These are phyloP conservation scores for Hozukius guyotensis DNA, from an alignment of 2,797 vertebrate genomes.

Conservation along the genomic window DNA sequence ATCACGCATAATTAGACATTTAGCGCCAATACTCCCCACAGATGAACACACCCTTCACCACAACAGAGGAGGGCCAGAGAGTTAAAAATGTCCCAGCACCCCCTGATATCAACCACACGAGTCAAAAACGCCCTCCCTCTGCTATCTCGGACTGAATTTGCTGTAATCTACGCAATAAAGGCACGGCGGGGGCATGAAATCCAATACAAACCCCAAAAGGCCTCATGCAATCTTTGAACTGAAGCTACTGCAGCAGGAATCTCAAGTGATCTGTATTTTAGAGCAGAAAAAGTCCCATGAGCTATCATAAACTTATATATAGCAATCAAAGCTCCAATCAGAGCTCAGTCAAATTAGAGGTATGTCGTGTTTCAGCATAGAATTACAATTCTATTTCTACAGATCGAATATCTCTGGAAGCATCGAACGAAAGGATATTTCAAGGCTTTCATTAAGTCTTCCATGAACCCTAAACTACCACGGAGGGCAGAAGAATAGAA, in stretches of 20 bases:
- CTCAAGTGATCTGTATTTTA: slow-evolving; percentile 32
- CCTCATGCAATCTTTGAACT: slow-evolving; percentile 7
- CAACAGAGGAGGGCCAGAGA: slow-evolving; percentile 69
- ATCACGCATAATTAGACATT: slow-evolving; percentile 81
- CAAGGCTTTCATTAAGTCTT: slow-evolving; percentile 66
- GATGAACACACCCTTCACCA: slow-evolving; percentile 80
- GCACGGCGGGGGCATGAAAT: slow-evolving; percentile 9
- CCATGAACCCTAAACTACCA: slow-evolving; percentile 44
- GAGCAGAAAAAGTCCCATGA: slow-evolving; percentile 27
- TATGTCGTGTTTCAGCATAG: slow-evolving; percentile 61
- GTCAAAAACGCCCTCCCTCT: slow-evolving; percentile 39
- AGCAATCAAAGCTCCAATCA: slow-evolving; percentile 64
- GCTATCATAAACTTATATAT: slow-evolving; percentile 61
- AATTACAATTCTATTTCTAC: slow-evolving; percentile 75
- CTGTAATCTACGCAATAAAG: slow-evolving; percentile 57
- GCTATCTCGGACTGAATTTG: slow-evolving; percentile 53
- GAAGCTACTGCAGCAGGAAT: slow-evolving; percentile 6
- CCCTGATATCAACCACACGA: slow-evolving; percentile 58
- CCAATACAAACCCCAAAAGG: slow-evolving; percentile 38
- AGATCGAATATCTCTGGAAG: slow-evolving; percentile 60
- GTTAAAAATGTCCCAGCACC: slow-evolving; percentile 69
- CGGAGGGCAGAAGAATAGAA: slow-evolving; percentile 43
- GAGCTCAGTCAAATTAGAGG: slow-evolving; percentile 63
- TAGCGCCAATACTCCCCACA: slow-evolving; percentile 72
- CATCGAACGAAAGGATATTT: slow-evolving; percentile 27